Evolutionary conservation across 2,113 vertebrate genomes (phyloP).

Genomic region (Hippolais icterina): DNA sequence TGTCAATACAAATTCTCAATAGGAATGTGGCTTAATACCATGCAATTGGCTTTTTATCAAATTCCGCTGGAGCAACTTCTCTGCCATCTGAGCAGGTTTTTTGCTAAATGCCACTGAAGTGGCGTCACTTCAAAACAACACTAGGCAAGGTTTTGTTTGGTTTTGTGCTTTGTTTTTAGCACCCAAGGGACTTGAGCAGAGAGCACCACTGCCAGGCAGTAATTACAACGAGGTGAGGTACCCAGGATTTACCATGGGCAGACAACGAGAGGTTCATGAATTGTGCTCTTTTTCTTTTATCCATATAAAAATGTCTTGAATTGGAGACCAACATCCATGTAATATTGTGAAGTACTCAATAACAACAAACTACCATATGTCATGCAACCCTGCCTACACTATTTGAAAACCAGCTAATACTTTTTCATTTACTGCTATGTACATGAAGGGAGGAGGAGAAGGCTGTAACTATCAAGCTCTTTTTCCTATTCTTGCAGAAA

Average conservation of each 20-base stretch:
- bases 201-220: background rate
- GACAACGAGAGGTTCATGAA: background rate
- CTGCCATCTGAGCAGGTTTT: constrained; percentile 76
- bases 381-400: constrained; percentile 37
- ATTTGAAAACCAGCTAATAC: constrained; percentile 58
- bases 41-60: constrained; percentile 69
- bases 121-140: constrained; percentile 74
- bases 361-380: constrained; percentile 60
- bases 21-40: constrained; percentile 69
- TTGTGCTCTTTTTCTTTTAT: background rate
- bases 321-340: constrained; percentile 6
- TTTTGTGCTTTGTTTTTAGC: constrained; percentile 56
- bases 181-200: constrained; percentile 19
- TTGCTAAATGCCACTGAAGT: constrained; percentile 73
- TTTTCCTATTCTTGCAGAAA: background rate
- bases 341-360: background rate
- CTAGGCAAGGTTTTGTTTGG: constrained; percentile 66
- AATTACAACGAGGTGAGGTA: background rate
- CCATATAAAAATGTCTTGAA: background rate
- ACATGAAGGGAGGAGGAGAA: background rate
- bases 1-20: constrained; percentile 70
- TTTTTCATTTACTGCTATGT: constrained; percentile 1
- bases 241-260: background rate
- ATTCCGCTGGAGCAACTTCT: constrained; percentile 72
- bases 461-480: background rate